These are phyloP conservation scores for Willowsia nigromaculata DNA, from an alignment of 2,888 invertebrate genomes.

Conservation along the genomic window DNA sequence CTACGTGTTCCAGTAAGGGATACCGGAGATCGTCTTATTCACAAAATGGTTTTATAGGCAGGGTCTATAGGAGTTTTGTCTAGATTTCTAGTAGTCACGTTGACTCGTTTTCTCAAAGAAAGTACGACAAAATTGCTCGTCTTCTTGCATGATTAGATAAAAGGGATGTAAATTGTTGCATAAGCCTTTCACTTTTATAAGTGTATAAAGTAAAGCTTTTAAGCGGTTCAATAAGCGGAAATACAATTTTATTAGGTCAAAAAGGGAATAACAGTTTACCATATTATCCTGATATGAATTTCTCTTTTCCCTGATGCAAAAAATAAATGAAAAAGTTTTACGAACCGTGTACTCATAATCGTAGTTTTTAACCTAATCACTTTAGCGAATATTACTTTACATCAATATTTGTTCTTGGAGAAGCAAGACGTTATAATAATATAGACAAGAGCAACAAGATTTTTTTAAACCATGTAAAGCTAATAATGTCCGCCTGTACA, in stretches of 20 bases:
- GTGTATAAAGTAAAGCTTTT: not conserved
- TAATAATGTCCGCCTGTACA: too few relatives aligned
- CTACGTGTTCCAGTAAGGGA: not conserved
- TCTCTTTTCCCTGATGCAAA: not conserved
- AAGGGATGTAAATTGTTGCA: not conserved
- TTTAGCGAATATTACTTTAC: too few relatives aligned
- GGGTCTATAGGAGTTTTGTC: too few relatives aligned
- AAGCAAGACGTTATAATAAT: not conserved
- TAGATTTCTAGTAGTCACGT: not conserved
- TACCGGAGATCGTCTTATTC: too few relatives aligned
- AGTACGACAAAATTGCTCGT: not conserved
- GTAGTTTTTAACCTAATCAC: not conserved
- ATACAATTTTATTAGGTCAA: not conserved
- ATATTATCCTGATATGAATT: not conserved
- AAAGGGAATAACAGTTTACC: not conserved
- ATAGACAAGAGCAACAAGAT: not conserved
- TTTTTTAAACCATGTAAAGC: not conserved
- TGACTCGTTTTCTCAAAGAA: not conserved
- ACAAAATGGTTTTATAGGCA: too few relatives aligned
- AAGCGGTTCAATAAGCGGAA: not conserved
- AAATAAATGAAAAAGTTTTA: constrained; percentile 29
- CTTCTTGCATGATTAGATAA: not conserved
- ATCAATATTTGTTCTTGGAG: not conserved
- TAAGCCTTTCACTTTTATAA: not conserved
- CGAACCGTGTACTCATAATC: constrained; percentile 13